Conservation (phyloP, 2,113 vertebrate genomes). For the Hoplias malabaricus region DNA sequence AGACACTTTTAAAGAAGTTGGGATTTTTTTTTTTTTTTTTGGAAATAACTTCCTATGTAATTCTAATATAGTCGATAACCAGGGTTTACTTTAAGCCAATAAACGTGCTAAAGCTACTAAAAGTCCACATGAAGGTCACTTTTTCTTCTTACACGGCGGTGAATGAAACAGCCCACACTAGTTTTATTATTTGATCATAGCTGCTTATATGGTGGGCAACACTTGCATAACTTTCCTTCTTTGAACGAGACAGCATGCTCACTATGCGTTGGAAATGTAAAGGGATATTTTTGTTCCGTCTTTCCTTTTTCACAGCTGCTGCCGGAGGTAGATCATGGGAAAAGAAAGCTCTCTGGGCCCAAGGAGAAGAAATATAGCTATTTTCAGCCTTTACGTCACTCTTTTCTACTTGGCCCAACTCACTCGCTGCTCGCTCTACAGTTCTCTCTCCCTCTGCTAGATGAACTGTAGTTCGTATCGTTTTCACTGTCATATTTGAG, state of each 20-base stretch:
- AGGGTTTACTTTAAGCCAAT: no score
- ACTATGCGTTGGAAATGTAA: conserved; percentile 29
- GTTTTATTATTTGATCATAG: not conserved
- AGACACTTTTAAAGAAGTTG: no score
- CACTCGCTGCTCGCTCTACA: conserved; percentile 18
- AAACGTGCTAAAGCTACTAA: no score
- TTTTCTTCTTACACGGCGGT: not conserved
- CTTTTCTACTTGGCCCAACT: conserved; percentile 65
- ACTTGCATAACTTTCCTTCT: conserved; percentile 19
- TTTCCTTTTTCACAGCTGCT: conserved; percentile 43
- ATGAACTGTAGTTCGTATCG: not conserved
- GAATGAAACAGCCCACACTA: not conserved
- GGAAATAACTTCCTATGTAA: no score
- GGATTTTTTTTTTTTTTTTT: no score
- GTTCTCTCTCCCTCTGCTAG: not conserved
- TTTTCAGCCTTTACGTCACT: conserved; percentile 73
- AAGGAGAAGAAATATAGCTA: conserved; percentile 65
- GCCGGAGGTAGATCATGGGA: conserved; percentile 72
- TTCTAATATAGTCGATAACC: no score
- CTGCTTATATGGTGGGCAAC: not conserved
- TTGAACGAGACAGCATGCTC: conserved; percentile 36
- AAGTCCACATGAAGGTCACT: no score
- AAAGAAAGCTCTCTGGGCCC: conserved; percentile 67
- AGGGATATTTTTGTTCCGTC: conserved; percentile 30
- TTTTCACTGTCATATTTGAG: not conserved